Base-by-base conservation (phyloP, 2,113 vertebrate species). In the Glareola pratincola region DNA sequence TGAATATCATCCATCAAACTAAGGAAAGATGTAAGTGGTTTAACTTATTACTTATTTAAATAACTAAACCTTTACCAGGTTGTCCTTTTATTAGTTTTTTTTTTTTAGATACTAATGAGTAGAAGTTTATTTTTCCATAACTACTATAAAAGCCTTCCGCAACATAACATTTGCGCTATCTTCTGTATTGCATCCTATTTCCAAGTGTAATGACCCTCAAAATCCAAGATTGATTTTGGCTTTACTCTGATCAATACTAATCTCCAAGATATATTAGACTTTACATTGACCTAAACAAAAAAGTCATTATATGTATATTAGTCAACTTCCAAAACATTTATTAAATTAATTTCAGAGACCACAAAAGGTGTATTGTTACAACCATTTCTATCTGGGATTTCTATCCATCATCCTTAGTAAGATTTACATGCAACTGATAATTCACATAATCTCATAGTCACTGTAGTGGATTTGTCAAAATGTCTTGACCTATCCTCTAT, bases 181-280 rank as follows among this genome's bases (percentile, higher is more conserved):
- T 92, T 87, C 69, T 74, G 39, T 89, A 97, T 56, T 94, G 80
- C 79, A 94, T 92, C 34, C 94, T 66, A 91, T 92, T 97, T 98
- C 57, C 91, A 97, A 97, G 96, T 84, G 94, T 96, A 97, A 74
- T 96, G 89, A 97, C 51, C 88, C 94, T 98, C 89, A 96, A 85
- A 96, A 96, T 97, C 62, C 66, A 97, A 41, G 96, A 98, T 96
- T 96, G 97, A 97, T 96, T 92, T 96, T 90, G 79, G 54, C 91
- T 97, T 92, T 92, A 64, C 66, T 67, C 62, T 89, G 92, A 92
- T 98, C 97, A 95, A 97, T 98, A 97, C 85, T 97, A 90, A 97
- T 97, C 79, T 96, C 66, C 82, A 85, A 95, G 91, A 96, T 78
- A 95, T 83, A 97, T 97, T 96, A 92, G 88, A 94, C 88, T 97